A percentile compares a stretch with the other conserved stretches of the same genome.
Evolutionary conservation across 2,113 vertebrate genomes (phyloP).

Genomic region (Leptocoma aspasia): DNA sequence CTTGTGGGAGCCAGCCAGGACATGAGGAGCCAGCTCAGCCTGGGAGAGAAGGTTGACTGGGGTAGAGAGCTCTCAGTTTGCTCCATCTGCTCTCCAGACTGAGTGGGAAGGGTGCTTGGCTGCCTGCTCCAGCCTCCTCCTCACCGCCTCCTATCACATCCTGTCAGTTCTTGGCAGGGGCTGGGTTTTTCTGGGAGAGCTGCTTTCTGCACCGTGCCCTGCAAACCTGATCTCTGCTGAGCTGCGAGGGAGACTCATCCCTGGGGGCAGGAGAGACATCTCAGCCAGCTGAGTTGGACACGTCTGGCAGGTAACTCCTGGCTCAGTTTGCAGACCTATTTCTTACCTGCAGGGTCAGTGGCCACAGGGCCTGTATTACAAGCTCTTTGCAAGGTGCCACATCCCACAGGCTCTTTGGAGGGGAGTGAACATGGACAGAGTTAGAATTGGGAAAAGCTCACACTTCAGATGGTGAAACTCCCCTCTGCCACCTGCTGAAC

Average conservation of each 20-base stretch:
- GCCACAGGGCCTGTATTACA: not conserved
- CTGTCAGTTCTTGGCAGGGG: not conserved
- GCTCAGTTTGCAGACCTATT: not conserved
- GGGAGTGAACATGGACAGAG: accelerated
- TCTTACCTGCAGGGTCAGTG: not conserved
- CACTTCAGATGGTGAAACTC: not conserved
- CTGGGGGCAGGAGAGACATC: not conserved
- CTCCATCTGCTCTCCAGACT: constrained; percentile 33
- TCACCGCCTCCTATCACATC: not conserved
- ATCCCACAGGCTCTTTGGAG: accelerated
- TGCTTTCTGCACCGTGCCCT: not conserved
- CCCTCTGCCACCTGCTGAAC: not conserved
- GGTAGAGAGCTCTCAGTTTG: not conserved
- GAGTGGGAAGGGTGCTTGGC: not conserved
- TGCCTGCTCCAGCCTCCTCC: constrained; percentile 13
- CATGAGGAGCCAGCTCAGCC: not conserved
- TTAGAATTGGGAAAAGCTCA: not conserved
- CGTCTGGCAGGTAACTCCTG: not conserved
- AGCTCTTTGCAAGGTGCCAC: too few relatives aligned
- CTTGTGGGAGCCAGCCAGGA: not conserved
- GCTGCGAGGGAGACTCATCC: not conserved
- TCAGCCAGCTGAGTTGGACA: not conserved
- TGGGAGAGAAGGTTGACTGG: not conserved
- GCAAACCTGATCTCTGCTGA: not conserved
- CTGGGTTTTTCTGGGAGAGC: not conserved